Conservation (phyloP, 2,888 invertebrate species). For the Himalopsyche tibetana region DNA sequence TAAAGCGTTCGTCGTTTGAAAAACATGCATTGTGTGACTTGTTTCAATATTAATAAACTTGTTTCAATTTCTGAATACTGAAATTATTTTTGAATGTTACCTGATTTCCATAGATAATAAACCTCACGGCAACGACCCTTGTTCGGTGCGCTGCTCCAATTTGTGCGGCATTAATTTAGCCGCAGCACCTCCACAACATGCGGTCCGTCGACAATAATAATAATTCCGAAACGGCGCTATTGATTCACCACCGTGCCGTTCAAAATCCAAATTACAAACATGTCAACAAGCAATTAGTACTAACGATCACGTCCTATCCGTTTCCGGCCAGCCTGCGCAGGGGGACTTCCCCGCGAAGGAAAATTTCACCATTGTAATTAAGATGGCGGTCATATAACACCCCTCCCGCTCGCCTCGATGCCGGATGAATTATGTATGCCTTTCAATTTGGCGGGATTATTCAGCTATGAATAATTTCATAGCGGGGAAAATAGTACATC, state of each 20-base stretch:
- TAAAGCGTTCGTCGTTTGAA: too few relatives aligned
- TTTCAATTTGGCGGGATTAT: constrained; percentile 59
- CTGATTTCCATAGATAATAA: constrained; percentile 39
- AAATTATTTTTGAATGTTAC: neutral
- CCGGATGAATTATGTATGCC: constrained; percentile 59
- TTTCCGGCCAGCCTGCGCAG: constrained; percentile 39
- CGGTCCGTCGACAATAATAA: constrained; percentile 38
- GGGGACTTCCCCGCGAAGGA: constrained; percentile 17
- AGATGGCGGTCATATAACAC: constrained; percentile 51
- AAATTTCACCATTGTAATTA: constrained; percentile 54
- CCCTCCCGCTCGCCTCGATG: neutral
- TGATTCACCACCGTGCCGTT: constrained; percentile 49
- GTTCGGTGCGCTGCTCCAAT: constrained; percentile 6
- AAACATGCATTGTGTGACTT: too few relatives aligned
- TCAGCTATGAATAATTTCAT: constrained; percentile 49
- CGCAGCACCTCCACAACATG: constrained; percentile 33
- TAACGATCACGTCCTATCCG: constrained; percentile 57
- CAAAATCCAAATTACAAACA: constrained; percentile 60
- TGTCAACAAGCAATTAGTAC: constrained; percentile 62
- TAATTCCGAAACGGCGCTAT: constrained; percentile 48
- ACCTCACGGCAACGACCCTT: constrained; percentile 19
- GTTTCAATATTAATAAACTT: too few relatives aligned
- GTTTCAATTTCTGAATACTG: too few relatives aligned
- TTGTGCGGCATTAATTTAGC: constrained; percentile 26
- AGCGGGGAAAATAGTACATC: neutral